phyloP scores from a whole-genome alignment of 2,888 invertebrate genomes.

The Napeogenes sylphis region DNA sequence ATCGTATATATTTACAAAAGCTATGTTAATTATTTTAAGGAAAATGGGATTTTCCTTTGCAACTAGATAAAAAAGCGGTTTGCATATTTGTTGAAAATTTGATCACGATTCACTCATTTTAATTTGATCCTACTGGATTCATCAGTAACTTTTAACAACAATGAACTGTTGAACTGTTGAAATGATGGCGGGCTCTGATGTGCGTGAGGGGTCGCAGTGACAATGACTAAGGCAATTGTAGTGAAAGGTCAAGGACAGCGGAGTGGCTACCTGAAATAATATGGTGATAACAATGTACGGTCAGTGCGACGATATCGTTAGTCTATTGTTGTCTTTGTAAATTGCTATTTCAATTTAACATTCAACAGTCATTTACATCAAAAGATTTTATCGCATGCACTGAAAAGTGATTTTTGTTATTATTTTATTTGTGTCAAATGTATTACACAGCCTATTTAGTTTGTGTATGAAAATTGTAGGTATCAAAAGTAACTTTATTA shows the following conservation, averaged over 20 bases:
- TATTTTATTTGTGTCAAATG: background rate
- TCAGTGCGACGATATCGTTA: conserved; percentile 2
- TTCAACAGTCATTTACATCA: background rate
- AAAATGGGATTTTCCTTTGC: too few relatives aligned
- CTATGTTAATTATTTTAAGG: too few relatives aligned
- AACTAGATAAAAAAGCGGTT: too few relatives aligned
- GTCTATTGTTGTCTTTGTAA: conserved; percentile 4
- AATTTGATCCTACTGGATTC: too few relatives aligned
- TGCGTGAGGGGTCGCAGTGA: conserved; percentile 12
- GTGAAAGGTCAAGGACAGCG: conserved; percentile 21
- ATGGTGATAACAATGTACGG: background rate
- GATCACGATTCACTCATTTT: too few relatives aligned
- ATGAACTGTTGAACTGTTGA: too few relatives aligned
- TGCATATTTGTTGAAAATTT: too few relatives aligned
- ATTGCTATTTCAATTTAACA: conserved; percentile 4
- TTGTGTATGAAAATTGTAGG: too few relatives aligned
- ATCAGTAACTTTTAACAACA: too few relatives aligned
- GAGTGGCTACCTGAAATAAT: conserved; percentile 8
- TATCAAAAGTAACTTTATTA: too few relatives aligned
- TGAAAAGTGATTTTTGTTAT: too few relatives aligned
- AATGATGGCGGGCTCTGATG: background rate
- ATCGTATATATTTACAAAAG: too few relatives aligned
- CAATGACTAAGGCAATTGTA: conserved; percentile 7
- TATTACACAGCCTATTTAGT: background rate
- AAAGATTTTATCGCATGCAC: background rate